A percentile compares a stretch with the other conserved stretches of the same genome.
Conservation (phyloP, 2,888 invertebrate genomes). For the Scrobipalpa atriplicella region DNA sequence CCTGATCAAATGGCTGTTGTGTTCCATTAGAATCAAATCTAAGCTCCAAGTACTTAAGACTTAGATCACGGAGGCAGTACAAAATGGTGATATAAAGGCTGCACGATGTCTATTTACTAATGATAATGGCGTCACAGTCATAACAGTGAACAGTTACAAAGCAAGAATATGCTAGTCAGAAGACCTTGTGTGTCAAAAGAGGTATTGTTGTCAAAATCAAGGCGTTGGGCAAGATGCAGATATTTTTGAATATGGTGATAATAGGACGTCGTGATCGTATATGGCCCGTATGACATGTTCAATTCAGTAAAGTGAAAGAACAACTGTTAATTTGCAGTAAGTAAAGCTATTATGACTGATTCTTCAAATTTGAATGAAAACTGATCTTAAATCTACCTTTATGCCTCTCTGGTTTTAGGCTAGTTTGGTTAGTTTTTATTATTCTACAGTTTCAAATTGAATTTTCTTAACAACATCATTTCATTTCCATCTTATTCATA, state of each 20-base stretch:
- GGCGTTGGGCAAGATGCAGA: constrained; percentile 5
- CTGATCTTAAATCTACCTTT: no score
- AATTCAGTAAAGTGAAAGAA: neutral
- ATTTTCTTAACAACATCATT: no score
- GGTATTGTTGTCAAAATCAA: constrained; percentile 23
- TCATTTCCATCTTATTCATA: neutral
- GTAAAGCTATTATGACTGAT: no score
- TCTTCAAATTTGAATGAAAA: no score
- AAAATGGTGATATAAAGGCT: neutral
- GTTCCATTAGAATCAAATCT: neutral
- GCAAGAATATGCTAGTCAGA: neutral
- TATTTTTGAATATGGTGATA: neutral
- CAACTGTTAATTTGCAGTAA: neutral
- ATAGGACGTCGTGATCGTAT: neutral
- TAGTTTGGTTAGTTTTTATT: no score
- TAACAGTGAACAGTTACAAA: neutral
- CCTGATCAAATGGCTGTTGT: neutral
- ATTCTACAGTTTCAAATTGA: no score
- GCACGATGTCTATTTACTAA: neutral
- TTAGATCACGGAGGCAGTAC: neutral
- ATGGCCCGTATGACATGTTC: neutral
- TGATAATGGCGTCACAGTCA: constrained; percentile 7
- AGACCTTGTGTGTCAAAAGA: constrained; percentile 6
- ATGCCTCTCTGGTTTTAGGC: no score
- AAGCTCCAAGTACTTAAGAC: neutral